Evolutionary conservation across 2,888 invertebrate genomes (phyloP), one percentile per base, ranked within the genome.

Genomic region (Pristionchus exspectatus): DNA sequence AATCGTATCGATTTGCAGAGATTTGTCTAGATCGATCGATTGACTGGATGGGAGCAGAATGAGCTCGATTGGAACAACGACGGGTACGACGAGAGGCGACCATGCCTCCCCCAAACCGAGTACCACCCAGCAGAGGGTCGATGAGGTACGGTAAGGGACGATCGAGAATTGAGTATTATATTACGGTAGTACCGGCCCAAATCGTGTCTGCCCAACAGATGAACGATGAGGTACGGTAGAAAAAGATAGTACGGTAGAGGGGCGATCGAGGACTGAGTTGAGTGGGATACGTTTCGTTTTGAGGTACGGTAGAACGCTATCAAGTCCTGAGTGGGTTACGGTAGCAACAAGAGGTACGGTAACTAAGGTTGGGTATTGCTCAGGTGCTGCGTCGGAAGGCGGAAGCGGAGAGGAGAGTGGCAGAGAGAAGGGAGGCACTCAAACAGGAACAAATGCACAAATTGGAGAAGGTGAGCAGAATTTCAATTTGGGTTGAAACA

Each of bases 351-450:
- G n/a, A 54, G 50, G 5, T 14, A 50, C 33, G 38, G 38, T 86
- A 38, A 9, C 14, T 10, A 38, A 50, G 9, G 9, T 50, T 9
- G 5, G 44, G 9, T 44, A 5, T 44, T 44, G 44, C 16, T 27
- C 66, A 93, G 93, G 91, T 92, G 33, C 91, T 91, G n/a, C 90
- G 92, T 38, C 87, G 93, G 27, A 92, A 92, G 88, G 91, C 91
- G 38, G 92, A 92, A 69, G 92, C 93, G 0, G 93, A 93, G 81
- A 81, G 90, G 81, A 90, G 91, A 44, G 92, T 92, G 92, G 54
- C 88, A 59, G 83, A 92, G 90, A 90, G 92, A 44, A 50, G 89
- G 27, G 89, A 91, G 50, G 89, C 85, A n/a, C 74, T 87, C n/a
- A 77, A 81, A 50, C 85, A 90, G 54, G 89, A 87, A 24, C 87